These are phyloP conservation scores for Cladopsammia gracilis DNA, from an alignment of 64 coral and sea anemone genomes.

Conservation along the genomic window DNA sequence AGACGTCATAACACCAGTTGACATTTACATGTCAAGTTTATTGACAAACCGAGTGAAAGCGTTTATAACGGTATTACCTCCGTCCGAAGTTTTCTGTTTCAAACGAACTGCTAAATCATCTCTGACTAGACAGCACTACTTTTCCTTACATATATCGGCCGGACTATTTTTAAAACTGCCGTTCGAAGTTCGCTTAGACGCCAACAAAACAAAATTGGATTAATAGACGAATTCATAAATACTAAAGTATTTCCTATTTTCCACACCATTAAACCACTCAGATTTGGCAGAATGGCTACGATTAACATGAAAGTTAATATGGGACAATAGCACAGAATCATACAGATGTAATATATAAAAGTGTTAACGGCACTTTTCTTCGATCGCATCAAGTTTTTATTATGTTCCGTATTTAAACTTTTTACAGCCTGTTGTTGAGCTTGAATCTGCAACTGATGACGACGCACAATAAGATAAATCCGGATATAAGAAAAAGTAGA, in stretches of 20 bases:
- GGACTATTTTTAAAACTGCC: background rate
- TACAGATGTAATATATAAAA: constrained; percentile 24
- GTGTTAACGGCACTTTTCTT: constrained; percentile 16
- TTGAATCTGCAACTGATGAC: constrained; percentile 13
- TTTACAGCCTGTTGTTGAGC: background rate
- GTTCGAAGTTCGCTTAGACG: background rate
- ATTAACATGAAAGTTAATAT: background rate
- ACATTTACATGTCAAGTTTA: too few species aligned
- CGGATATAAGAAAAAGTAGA: background rate
- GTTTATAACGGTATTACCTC: too few species aligned
- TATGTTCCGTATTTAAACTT: background rate
- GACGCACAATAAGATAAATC: background rate
- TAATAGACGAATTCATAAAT: constrained; percentile 19
- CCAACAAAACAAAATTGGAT: constrained; percentile 26
- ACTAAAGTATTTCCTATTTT: background rate
- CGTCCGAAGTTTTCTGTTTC: too few species aligned
- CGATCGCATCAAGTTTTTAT: background rate
- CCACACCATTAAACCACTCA: background rate
- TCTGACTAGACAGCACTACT: background rate
- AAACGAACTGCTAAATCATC: too few species aligned
- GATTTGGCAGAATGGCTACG: background rate
- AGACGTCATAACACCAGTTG: too few species aligned
- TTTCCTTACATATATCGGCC: background rate
- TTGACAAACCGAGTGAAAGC: too few species aligned
- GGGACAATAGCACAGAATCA: constrained; percentile 1